Evolutionary conservation across 2,888 invertebrate species (phyloP), one percentile per base, ranked within the genome.

Genomic region (Ganaspis brasiliensis): DNA sequence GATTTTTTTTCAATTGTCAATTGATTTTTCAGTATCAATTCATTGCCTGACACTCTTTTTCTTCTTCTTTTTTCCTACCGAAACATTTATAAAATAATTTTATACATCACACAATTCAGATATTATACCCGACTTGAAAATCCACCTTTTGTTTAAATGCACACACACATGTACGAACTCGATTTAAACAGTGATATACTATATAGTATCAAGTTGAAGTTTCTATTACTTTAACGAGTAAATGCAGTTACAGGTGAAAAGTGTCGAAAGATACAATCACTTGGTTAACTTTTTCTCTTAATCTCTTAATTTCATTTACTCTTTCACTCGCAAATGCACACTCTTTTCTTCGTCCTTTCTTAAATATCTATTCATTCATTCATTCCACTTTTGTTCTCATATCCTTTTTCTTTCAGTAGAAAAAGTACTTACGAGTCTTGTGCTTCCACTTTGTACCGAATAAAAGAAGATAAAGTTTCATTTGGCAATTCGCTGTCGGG

Each of bases 401-500:
- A 10, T 35, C 24, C 37, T 31, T 40, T 57, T 72, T 75, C 9
- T 45, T 3, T n/a, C 24, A 21, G n/a, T 67, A 67, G 67, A 45
- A 79, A 72, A 70, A 70, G 57, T 24, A 70, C n/a, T 73, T 73
- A 78, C 71, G 52, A 73, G 78, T 76, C 77, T 82, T 79, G 73
- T 79, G 77, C 81, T 79, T 63, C 52, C 80, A 75, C 56, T 78
- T 71, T 73, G 59, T 45, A 49, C 49, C 59, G 49, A 49, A 59
- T 61, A 61, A 61, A 73, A 26, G 26, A 61, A 73, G 10, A 37
- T 73, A 49, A 72, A 31, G 45, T 74, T 77, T 49, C 77, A 81
- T 86, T 85, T 83, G 85, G 81, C 84, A 86, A 82, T 82, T 79
- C 59, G 86, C 84, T 79, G 78, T 74, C 72, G 63, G 61, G 67